These are phyloP conservation scores for Ondatra zibethicus DNA, from an alignment of 2,113 vertebrate species.

Conservation along the genomic window DNA sequence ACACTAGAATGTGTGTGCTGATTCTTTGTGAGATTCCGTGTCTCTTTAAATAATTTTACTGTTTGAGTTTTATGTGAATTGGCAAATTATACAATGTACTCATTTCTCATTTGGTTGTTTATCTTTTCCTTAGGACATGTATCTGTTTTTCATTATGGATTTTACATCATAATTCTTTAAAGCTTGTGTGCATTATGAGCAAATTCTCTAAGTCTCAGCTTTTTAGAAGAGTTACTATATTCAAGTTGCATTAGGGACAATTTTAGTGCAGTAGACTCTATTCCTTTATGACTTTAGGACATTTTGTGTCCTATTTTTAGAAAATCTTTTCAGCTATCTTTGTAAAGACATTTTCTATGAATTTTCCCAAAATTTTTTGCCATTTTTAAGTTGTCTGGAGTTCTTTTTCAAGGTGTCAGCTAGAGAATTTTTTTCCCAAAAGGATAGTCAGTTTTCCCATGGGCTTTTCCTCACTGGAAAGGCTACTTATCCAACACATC, in stretches of 20 bases:
- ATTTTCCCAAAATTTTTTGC: neutral
- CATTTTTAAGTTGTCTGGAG: neutral
- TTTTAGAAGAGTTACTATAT: neutral
- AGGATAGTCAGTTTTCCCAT: neutral
- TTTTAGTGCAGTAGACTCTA: neutral
- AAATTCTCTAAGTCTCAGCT: neutral
- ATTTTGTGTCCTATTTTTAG: neutral
- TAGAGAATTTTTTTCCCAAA: neutral
- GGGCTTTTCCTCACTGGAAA: neutral
- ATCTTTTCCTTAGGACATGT: constrained; percentile 13
- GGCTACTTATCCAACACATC: neutral
- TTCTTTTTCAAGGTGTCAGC: neutral
- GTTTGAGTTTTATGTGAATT: neutral
- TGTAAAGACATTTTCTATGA: constrained; percentile 3
- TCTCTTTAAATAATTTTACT: neutral
- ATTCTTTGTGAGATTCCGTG: neutral
- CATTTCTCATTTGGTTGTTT: neutral
- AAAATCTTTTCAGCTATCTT: neutral
- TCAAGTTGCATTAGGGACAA: neutral
- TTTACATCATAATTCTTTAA: neutral
- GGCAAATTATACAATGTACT: neutral
- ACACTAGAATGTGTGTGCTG: neutral
- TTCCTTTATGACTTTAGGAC: neutral
- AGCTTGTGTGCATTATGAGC: neutral
- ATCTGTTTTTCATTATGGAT: neutral